A percentile compares a stretch with the other conserved stretches of the same genome.
Conservation (phyloP, 2,797 vertebrate genomes). For the Crocidura indochinensis region DNA sequence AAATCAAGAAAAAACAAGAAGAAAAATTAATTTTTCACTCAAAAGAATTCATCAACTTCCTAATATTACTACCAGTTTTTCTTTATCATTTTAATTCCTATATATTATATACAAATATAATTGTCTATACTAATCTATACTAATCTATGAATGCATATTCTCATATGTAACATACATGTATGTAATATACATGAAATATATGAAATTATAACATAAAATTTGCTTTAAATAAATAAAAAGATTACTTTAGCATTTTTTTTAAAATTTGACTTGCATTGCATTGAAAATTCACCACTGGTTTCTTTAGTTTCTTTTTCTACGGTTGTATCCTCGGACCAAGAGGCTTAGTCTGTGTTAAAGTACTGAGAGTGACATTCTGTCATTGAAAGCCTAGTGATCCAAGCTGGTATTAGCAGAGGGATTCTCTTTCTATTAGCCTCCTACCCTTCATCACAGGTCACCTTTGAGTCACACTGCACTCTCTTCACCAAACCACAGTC, state of each 20-base stretch:
- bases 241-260: background rate
- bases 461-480: background rate
- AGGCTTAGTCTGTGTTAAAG: background rate
- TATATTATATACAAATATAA: background rate
- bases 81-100: background rate
- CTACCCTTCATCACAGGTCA: background rate
- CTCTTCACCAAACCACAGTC: background rate
- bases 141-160: background rate
- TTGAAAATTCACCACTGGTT: background rate
- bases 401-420: background rate
- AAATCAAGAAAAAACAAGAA: no score
- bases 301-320: background rate
- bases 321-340: background rate
- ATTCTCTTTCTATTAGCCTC: background rate
- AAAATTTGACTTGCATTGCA: background rate
- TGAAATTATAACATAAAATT: background rate
- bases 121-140: no score
- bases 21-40: background rate
- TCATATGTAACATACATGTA: background rate
- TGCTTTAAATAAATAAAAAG: conserved; percentile 3
- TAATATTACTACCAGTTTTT: background rate
- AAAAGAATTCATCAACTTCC: background rate
- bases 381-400: background rate
- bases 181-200: no score
- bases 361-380: background rate